Evolutionary conservation across 2,113 vertebrate species (phyloP).

Genomic region (Crotalus horridus): DNA sequence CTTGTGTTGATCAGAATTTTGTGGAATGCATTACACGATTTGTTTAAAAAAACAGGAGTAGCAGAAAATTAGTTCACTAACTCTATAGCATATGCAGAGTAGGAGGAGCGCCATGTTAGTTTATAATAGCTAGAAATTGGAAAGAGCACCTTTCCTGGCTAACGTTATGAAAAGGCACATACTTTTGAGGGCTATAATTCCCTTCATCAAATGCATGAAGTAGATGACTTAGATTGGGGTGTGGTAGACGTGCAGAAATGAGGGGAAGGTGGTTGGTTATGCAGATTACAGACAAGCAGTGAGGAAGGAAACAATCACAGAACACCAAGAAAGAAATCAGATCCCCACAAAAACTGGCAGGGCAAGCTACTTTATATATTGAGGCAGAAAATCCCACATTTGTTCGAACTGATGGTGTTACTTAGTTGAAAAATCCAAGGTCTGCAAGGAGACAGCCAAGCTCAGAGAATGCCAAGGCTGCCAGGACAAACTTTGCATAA

Average conservation of each 20-base stretch:
- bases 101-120: neutral
- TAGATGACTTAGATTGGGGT: neutral
- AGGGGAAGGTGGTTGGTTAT: neutral
- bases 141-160: neutral
- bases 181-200: neutral
- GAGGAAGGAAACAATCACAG: neutral
- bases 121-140: neutral
- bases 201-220: neutral
- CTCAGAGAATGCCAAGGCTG: no score
- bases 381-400: neutral
- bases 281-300: neutral
- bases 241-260: neutral
- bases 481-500: neutral
- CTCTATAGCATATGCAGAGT: neutral
- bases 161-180: neutral
- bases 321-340: neutral
- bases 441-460: neutral
- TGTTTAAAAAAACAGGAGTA: neutral
- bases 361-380: neutral
- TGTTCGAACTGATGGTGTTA: neutral
- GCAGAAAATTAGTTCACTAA: neutral
- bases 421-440: neutral
- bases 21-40: neutral
- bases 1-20: neutral
- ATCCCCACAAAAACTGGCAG: neutral